These are phyloP conservation scores for Lanius ludovicianus DNA, from an alignment of 2,113 vertebrate species.

Conservation along the genomic window DNA sequence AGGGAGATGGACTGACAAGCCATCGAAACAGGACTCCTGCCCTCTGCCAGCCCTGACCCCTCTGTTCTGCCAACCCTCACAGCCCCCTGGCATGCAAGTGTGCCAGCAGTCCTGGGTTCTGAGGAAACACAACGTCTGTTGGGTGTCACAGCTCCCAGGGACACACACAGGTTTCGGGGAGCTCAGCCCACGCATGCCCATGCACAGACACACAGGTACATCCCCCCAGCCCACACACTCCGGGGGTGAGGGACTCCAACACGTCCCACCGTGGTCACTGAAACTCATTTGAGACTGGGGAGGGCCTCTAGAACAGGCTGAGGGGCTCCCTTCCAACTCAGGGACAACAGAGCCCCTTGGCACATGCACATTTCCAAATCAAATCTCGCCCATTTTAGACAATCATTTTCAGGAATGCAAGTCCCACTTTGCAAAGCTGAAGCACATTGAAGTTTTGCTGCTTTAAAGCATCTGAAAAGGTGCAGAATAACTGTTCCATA, in stretches of 20 bases:
- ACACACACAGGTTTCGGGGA: not conserved
- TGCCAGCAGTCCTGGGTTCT: not conserved
- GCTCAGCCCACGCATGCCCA: constrained; percentile 40
- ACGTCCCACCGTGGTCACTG: not conserved
- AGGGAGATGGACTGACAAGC: not conserved
- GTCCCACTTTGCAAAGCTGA: not conserved
- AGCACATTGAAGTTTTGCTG: accelerated
- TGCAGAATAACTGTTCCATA: accelerated
- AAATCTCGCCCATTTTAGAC: not conserved
- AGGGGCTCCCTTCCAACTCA: not conserved
- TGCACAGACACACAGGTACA: constrained; percentile 33
- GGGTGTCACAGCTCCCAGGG: not conserved
- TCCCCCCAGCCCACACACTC: not conserved
- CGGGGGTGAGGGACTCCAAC: not conserved
- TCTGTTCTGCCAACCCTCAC: not conserved
- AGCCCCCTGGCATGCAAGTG: not conserved
- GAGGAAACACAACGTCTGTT: not conserved
- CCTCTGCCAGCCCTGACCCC: not conserved
- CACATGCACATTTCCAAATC: accelerated
- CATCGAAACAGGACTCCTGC: not conserved
- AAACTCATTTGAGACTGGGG: constrained; percentile 18
- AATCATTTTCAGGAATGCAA: not conserved
- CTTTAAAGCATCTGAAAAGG: not conserved
- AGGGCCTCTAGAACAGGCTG: not conserved
- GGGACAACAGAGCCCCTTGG: not conserved